Percentiles rank a stretch among this genome's conserved stretches.
These are phyloP conservation scores for Eulithis testata DNA, from an alignment of 2,888 invertebrate genomes.

Conservation along the genomic window DNA sequence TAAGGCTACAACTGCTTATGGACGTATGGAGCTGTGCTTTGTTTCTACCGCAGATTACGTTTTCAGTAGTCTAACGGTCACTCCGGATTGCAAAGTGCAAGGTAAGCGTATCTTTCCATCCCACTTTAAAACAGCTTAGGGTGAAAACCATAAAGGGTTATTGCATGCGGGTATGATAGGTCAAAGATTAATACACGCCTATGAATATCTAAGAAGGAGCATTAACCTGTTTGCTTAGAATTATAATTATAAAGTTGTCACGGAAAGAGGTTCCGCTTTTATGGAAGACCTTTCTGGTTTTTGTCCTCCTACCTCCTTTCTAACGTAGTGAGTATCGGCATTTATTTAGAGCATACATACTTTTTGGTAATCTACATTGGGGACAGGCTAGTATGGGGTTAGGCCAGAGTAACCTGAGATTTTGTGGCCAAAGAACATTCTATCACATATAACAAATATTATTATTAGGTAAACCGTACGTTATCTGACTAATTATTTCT, in stretches of 20 bases:
- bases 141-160: neutral
- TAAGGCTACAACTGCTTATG: constrained; percentile 22
- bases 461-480: too few species aligned
- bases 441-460: too few species aligned
- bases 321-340: too few species aligned
- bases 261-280: neutral
- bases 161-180: neutral
- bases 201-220: constrained; percentile 53
- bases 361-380: too few species aligned
- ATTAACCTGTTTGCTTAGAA: constrained; percentile 24
- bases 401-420: too few species aligned
- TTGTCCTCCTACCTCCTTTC: too few species aligned
- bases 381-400: too few species aligned
- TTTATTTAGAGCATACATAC: too few species aligned
- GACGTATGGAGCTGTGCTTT: neutral
- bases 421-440: too few species aligned
- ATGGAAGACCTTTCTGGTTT: neutral
- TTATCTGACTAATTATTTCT: neutral
- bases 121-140: neutral
- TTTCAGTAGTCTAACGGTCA: neutral
- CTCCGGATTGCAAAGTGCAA: neutral
- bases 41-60: neutral
- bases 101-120: too few species aligned
- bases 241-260: neutral
- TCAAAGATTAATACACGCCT: constrained; percentile 44